A percentile compares a stretch with the other conserved stretches of the same genome.
phyloP scores from a whole-genome alignment of 1,140 invertebrate genomes.

The Rhagoletis zephyria region DNA sequence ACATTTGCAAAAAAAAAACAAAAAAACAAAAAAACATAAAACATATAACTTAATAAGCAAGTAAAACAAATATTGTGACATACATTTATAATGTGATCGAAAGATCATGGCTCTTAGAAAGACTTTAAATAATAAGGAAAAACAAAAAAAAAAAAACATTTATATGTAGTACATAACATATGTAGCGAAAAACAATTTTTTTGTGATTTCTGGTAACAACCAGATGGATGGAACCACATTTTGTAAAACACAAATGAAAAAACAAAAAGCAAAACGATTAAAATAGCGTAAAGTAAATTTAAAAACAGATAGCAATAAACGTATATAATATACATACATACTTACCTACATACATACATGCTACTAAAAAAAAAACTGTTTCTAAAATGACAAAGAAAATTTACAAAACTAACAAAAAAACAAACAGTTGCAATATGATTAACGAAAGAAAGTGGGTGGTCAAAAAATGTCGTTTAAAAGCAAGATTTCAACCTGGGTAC shows the following conservation, averaged over 20 bases:
- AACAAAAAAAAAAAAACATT: not conserved
- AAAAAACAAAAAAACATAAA: not conserved
- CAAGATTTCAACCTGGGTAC: not conserved
- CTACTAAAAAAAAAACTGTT: not conserved
- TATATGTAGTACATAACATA: not conserved
- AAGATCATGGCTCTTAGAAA: not conserved
- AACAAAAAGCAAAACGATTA: not conserved
- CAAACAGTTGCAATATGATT: no score
- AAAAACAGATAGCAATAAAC: not conserved
- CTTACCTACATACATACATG: no score
- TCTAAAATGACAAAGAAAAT: not conserved
- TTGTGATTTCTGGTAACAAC: constrained; percentile 37
- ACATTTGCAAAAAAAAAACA: not conserved
- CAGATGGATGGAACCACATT: constrained; percentile 6
- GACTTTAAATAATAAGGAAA: constrained; percentile 19
- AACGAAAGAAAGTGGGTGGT: no score
- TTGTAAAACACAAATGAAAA: constrained; percentile 20
- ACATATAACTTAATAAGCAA: not conserved
- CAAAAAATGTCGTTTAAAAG: not conserved
- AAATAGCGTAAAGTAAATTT: not conserved
- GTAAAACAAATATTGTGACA: not conserved
- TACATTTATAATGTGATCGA: not conserved
- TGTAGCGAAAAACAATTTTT: not conserved
- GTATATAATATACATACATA: not conserved
- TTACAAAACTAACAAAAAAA: not conserved